These are phyloP conservation scores for Euthynnus affinis DNA, from an alignment of 2,797 vertebrate genomes.

Conservation along the genomic window DNA sequence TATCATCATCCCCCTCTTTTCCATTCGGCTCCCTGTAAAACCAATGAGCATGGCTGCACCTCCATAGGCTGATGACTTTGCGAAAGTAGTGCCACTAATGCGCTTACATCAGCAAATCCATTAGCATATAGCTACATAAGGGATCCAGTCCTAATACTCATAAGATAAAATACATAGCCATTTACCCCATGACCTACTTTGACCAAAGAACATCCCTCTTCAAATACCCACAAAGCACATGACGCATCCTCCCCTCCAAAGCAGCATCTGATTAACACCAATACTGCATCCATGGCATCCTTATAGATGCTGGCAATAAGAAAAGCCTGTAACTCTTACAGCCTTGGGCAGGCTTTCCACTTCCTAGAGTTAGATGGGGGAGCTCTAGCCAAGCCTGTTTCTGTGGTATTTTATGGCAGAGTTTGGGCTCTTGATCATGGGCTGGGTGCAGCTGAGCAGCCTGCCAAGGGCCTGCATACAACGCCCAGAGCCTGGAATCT, in stretches of 20 bases:
- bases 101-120: constrained; percentile 75
- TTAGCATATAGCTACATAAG: constrained; percentile 65
- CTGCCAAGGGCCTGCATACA: constrained; percentile 60
- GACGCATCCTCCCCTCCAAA: constrained; percentile 50
- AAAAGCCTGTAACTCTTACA: constrained; percentile 32
- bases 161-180: constrained; percentile 65
- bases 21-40: constrained; percentile 25
- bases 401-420: constrained; percentile 61
- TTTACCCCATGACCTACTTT: constrained; percentile 68
- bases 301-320: constrained; percentile 46
- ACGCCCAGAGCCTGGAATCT: constrained; percentile 64
- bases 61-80: constrained; percentile 65
- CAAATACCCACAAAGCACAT: constrained; percentile 61
- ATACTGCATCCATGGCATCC: constrained; percentile 23
- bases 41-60: constrained; percentile 33
- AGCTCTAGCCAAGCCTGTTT: constrained; percentile 54
- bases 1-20: constrained; percentile 22
- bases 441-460: constrained; percentile 50
- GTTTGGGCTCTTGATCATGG: constrained; percentile 62
- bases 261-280: constrained; percentile 67
- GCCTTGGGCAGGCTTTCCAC: constrained; percentile 47
- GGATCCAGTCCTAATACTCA: constrained; percentile 59
- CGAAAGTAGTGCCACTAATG: constrained; percentile 68
- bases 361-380: constrained; percentile 53
- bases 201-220: constrained; percentile 67